Conservation (phyloP, 2,888 invertebrate species). For the Lathronympha strigana region DNA sequence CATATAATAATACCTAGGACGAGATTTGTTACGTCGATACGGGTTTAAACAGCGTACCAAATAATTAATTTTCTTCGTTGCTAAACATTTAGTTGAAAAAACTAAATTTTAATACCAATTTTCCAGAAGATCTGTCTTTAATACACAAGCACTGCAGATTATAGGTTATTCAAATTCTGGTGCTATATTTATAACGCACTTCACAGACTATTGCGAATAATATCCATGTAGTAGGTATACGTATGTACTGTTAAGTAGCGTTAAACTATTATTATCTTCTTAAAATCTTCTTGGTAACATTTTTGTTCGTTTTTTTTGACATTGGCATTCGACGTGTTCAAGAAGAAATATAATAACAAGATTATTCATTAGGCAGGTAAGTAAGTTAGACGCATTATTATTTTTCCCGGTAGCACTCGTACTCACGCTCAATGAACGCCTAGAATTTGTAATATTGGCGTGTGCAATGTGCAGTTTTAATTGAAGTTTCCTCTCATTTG, state of each 20-base stretch:
- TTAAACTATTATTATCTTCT: not conserved
- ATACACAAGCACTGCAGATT: too few relatives aligned
- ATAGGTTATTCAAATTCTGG: too few relatives aligned
- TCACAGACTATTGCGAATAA: too few relatives aligned
- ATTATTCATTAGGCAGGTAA: not conserved
- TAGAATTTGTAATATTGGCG: constrained; percentile 17
- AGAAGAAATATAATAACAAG: constrained; percentile 1
- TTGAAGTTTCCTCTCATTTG: constrained; percentile 27
- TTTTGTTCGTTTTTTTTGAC: not conserved
- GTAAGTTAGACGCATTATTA: constrained; percentile 11
- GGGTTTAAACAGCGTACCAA: not conserved
- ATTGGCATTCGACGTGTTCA: constrained; percentile 2
- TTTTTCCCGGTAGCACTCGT: constrained; percentile 8
- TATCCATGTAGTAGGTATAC: too few relatives aligned
- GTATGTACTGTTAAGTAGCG: not conserved
- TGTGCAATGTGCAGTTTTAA: constrained; percentile 14
- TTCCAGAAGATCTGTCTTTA: too few relatives aligned
- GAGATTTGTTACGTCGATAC: constrained; percentile 1
- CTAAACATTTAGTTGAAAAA: not conserved
- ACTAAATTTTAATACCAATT: not conserved
- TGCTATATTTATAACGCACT: too few relatives aligned
- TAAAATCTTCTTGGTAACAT: not conserved
- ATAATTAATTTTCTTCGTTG: not conserved
- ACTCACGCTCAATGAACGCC: constrained; percentile 15
- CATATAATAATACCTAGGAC: not conserved